These are phyloP conservation scores for Podabrus alpinus DNA, from an alignment of 2,888 invertebrate genomes.

Conservation along the genomic window DNA sequence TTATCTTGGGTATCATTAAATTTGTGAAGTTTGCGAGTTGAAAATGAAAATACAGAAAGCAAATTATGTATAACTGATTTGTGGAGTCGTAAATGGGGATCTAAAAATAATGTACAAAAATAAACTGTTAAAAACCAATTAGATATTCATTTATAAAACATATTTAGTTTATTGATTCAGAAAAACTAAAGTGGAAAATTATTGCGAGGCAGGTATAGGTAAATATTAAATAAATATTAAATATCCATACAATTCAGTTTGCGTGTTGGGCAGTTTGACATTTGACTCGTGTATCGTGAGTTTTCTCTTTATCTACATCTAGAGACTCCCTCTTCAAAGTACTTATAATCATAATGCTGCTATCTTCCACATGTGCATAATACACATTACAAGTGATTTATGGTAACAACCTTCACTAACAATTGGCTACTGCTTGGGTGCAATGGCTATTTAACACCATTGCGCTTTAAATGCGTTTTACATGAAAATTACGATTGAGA, in stretches of 20 bases:
- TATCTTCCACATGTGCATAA: conserved; percentile 29
- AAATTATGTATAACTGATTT: neutral
- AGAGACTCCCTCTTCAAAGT: conserved; percentile 22
- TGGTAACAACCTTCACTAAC: conserved; percentile 4
- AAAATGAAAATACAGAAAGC: neutral
- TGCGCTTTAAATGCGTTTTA: conserved; percentile 4
- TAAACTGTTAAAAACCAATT: neutral
- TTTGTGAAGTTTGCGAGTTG: neutral
- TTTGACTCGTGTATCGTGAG: conserved; percentile 43
- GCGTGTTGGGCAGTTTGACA: conserved; percentile 16
- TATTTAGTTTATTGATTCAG: neutral
- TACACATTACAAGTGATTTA: conserved; percentile 7
- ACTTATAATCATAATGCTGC: conserved; percentile 35
- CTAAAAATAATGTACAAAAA: neutral
- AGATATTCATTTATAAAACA: neutral
- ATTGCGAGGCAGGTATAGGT: neutral
- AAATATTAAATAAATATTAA: conserved; percentile 1
- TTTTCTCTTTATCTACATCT: conserved; percentile 37
- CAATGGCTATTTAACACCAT: conserved; percentile 6
- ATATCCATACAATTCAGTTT: conserved; percentile 2
- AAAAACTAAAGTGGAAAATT: neutral
- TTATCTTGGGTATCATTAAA: neutral
- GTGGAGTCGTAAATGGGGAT: neutral
- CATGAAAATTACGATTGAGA: neutral
- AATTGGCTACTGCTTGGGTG: conserved; percentile 3